Percentiles rank a stretch among this genome's conserved stretches.
Conservation (phyloP, 2,888 invertebrate genomes). For the Synanthedon vespiformis region DNA sequence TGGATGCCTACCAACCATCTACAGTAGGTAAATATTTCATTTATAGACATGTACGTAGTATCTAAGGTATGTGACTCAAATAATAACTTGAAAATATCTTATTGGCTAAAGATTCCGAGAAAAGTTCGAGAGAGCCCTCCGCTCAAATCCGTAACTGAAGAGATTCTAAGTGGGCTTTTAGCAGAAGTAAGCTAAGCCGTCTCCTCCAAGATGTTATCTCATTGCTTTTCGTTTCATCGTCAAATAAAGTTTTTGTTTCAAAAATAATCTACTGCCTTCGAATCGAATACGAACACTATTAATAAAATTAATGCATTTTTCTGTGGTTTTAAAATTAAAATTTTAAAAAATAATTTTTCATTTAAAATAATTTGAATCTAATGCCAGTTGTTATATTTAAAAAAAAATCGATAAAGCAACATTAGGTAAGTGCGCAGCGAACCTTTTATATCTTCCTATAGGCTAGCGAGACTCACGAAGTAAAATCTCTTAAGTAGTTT, state of each 20-base stretch:
- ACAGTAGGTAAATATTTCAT: too few species aligned
- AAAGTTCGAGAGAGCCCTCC: constrained; percentile 53
- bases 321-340: too few species aligned
- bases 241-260: too few species aligned
- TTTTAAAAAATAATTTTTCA: too few species aligned
- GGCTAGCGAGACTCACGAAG: background rate
- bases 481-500: constrained; percentile 17
- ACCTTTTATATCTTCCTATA: background rate
- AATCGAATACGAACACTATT: too few species aligned
- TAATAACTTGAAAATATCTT: constrained; percentile 14
- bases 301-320: too few species aligned
- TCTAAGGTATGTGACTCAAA: too few species aligned
- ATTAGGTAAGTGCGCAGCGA: background rate
- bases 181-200: constrained; percentile 63
- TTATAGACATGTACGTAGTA: background rate
- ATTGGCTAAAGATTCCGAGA: constrained; percentile 49
- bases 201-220: constrained; percentile 56
- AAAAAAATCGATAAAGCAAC: background rate
- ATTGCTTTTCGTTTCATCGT: constrained; percentile 53
- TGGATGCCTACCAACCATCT: too few species aligned
- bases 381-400: too few species aligned
- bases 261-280: too few species aligned
- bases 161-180: constrained; percentile 70
- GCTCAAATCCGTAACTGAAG: constrained; percentile 58
- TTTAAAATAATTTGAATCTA: too few species aligned